A percentile compares a stretch with the other conserved stretches of the same genome.
Conservation (phyloP, 2,888 invertebrate species). For the Augiades crinisus region DNA sequence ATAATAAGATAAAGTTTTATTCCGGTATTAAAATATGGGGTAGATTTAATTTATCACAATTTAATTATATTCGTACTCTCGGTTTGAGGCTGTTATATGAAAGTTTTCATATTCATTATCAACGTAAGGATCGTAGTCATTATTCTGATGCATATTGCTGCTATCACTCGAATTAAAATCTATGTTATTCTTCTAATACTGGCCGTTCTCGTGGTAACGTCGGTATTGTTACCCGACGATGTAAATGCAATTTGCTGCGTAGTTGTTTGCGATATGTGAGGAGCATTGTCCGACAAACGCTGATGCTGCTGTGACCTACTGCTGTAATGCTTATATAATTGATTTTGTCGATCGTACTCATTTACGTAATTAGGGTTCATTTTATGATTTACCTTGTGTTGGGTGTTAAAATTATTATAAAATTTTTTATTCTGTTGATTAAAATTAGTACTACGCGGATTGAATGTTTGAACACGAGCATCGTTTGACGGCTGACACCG, state of each 20-base stretch:
- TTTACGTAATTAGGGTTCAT: neutral
- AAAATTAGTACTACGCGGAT: neutral
- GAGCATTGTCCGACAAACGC: neutral
- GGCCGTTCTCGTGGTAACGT: constrained; percentile 4
- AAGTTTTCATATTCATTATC: neutral
- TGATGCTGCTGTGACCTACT: constrained; percentile 7
- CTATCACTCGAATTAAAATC: neutral
- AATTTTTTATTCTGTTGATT: neutral
- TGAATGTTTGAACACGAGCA: too few relatives aligned
- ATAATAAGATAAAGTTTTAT: neutral
- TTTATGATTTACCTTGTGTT: neutral
- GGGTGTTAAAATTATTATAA: neutral
- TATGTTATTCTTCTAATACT: neutral
- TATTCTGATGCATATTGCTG: too few relatives aligned
- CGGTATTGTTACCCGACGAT: neutral
- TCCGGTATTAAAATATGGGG: constrained; percentile 3
- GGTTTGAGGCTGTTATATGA: neutral
- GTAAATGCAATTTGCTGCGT: neutral
- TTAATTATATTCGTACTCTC: neutral
- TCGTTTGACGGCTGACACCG: too few relatives aligned
- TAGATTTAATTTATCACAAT: neutral
- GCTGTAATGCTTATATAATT: neutral
- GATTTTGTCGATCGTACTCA: neutral
- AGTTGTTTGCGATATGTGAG: neutral
- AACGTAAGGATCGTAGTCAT: too few relatives aligned